A percentile compares a stretch with the other conserved stretches of the same genome.
These are phyloP conservation scores for Neogale vison DNA, from an alignment of 2,113 vertebrate genomes.

Conservation along the genomic window DNA sequence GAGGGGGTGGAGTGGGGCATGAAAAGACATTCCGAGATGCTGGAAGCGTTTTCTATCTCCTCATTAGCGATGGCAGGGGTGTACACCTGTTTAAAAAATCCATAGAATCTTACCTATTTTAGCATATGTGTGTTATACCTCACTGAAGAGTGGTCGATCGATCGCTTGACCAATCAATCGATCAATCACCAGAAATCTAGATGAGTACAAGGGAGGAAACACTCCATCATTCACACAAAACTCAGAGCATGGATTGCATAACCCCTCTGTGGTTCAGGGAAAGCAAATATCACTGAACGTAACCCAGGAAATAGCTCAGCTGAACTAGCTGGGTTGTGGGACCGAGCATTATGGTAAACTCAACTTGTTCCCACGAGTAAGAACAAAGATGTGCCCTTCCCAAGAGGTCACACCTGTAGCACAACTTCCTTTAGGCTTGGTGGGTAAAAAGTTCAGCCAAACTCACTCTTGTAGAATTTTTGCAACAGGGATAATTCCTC, in stretches of 20 bases:
- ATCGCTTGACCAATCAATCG: neutral
- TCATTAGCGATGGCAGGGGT: neutral
- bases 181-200: neutral
- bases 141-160: neutral
- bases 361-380: neutral
- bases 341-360: neutral
- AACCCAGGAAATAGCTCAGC: fast-evolving
- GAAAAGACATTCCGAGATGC: neutral
- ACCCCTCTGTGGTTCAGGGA: neutral
- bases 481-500: neutral
- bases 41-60: neutral
- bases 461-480: neutral
- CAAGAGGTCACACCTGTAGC: neutral
- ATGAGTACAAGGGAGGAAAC: neutral
- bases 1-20: too few relatives aligned
- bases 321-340: neutral
- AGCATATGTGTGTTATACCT: neutral
- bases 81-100: neutral
- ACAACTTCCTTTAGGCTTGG: neutral
- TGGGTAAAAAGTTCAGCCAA: neutral
- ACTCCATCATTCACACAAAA: neutral
- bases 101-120: neutral
- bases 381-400: neutral
- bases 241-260: neutral
- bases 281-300: neutral